Conservation (phyloP, 1,140 invertebrate genomes). For the Grapholita molesta region DNA sequence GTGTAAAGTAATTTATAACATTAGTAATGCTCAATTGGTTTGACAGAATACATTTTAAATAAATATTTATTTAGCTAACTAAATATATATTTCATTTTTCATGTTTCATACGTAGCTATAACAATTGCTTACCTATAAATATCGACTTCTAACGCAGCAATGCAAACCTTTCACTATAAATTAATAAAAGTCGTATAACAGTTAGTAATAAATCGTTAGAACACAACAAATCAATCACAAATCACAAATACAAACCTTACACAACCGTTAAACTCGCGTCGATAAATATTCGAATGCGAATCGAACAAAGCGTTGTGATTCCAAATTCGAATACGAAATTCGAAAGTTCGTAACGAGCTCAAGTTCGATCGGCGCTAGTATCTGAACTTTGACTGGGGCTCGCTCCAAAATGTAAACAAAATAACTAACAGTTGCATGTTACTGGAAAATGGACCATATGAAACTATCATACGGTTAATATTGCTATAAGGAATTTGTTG, state of each 20-base stretch:
- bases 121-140: too few species aligned
- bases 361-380: slow-evolving; percentile 5
- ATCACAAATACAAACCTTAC: background rate
- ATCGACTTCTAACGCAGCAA: too few species aligned
- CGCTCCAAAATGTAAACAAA: background rate
- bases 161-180: too few species aligned
- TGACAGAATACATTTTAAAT: too few species aligned
- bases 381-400: background rate
- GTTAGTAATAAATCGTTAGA: background rate
- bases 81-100: too few species aligned
- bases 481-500: background rate
- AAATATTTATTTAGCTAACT: too few species aligned
- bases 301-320: slow-evolving; percentile 16
- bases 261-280: background rate
- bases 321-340: slow-evolving; percentile 1
- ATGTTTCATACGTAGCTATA: too few species aligned
- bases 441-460: background rate
- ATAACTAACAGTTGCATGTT: background rate
- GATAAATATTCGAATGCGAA: background rate
- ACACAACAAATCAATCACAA: background rate
- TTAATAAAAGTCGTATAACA: too few species aligned
- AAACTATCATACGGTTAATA: background rate
- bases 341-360: slow-evolving; percentile 10
- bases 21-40: background rate
- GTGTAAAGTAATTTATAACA: background rate